A percentile compares a stretch with the other conserved stretches of the same genome.
phyloP scores from a whole-genome alignment of 2,888 invertebrate genomes.

The Caenorhabditis imperialis region DNA sequence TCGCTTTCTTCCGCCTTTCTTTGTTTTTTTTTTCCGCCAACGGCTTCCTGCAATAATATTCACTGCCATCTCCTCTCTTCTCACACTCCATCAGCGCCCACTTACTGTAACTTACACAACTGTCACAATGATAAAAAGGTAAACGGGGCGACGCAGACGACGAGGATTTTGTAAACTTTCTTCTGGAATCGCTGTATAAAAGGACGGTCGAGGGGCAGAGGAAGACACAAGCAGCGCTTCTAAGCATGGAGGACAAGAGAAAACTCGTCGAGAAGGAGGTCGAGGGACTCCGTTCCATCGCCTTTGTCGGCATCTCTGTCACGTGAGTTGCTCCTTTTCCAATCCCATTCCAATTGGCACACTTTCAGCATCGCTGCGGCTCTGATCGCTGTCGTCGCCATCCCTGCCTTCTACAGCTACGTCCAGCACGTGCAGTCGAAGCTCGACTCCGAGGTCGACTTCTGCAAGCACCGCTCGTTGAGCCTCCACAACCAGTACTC shows the following conservation, averaged over 20 bases:
- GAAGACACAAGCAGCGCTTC: conserved; percentile 35
- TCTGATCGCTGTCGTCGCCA: conserved; percentile 44
- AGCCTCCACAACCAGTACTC: conserved; percentile 51
- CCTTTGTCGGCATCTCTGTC: conserved; percentile 54
- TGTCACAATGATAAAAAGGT: neutral
- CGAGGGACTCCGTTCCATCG: conserved; percentile 49
- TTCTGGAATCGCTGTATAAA: conserved; percentile 48
- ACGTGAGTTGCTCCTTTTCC: conserved; percentile 30
- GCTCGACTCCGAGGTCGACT: conserved; percentile 45
- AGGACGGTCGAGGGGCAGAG: conserved; percentile 7
- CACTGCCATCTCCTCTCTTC: conserved; percentile 8
- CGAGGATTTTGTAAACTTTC: conserved; percentile 44
- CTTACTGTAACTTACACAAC: conserved; percentile 38
- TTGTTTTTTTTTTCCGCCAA: conserved; percentile 9
- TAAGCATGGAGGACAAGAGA: conserved; percentile 53
- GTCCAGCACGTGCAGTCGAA: conserved; percentile 53
- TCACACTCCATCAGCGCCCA: conserved; percentile 39
- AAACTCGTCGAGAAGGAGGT: conserved; percentile 48
- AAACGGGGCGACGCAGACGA: conserved; percentile 20
- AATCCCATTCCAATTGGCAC: neutral
- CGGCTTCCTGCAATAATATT: conserved; percentile 36
- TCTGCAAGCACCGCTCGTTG: conserved; percentile 54
- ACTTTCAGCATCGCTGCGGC: conserved; percentile 48
- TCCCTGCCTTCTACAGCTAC: conserved; percentile 54
- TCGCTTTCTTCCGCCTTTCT: conserved; percentile 30